These are phyloP conservation scores for Micrastur ruficollis DNA, from an alignment of 2,797 vertebrate species.

Conservation along the genomic window DNA sequence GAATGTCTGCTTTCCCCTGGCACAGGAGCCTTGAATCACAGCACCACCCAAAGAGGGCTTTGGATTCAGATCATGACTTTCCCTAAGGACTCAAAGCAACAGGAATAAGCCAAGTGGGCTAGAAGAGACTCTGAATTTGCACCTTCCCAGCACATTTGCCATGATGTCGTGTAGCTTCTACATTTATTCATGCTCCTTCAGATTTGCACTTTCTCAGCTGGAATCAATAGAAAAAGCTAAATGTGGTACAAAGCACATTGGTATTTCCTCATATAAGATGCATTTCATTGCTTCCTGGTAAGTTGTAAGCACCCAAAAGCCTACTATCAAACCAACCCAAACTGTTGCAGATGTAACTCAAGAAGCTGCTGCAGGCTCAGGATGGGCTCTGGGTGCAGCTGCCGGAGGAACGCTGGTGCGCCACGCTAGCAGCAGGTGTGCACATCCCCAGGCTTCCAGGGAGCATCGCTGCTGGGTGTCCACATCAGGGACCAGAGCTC, in stretches of 20 bases:
- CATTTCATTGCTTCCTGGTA: background rate
- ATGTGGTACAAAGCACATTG: background rate
- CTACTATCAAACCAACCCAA: background rate
- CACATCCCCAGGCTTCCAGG: background rate
- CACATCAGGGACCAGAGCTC: background rate
- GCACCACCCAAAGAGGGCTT: background rate
- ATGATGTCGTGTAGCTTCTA: background rate
- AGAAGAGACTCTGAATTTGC: background rate
- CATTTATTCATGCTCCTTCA: background rate
- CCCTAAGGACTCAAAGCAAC: background rate
- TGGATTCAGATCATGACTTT: background rate
- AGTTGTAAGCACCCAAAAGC: background rate
- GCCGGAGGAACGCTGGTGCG: background rate
- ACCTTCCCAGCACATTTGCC: background rate
- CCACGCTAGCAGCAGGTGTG: fast-evolving
- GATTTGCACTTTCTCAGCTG: conserved; percentile 9
- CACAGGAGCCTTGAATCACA: background rate
- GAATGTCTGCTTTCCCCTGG: background rate
- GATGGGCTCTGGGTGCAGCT: background rate
- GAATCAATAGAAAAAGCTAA: conserved; percentile 11
- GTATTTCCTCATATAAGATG: conserved; percentile 22
- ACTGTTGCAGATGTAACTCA: background rate
- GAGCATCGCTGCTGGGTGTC: background rate
- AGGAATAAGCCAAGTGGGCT: background rate
- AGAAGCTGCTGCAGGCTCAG: background rate